Evolutionary conservation across 2,888 invertebrate genomes (phyloP), one percentile per base, ranked within the genome.

Genomic region (Junonia oenone): DNA sequence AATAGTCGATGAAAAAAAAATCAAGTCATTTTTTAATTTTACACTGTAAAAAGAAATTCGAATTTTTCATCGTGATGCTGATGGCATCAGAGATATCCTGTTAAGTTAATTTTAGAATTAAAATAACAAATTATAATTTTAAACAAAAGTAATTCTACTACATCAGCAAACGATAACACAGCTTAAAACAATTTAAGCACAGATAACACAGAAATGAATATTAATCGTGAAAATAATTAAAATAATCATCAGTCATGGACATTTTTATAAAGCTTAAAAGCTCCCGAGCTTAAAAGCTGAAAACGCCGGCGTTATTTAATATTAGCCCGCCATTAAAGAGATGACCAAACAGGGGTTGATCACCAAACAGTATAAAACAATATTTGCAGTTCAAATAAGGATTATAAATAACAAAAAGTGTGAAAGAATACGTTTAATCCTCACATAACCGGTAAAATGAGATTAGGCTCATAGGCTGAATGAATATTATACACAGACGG

Each of bases 331-430:
- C 35, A 43, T 56, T 43, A 56, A 51, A n/a, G 47, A 47, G 51
- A 47, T 45, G 51, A 35, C 35, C 35, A 48, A 37, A 48, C 52
- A 15, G 8, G 31, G 46, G 40, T 37, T 45, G 57, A 40, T 55
- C 56, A 65, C 56, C 67, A 65, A 67, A 66, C 59, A 63, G 60
- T 55, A 62, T 58, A 55, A 63, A 57, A 58, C 63, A 63, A 66
- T 67, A 63, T 66, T 67, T 63, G 65, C 57, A 45, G 51, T 43
- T 52, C 51, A 64, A 63, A 65, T 55, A 63, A 51, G 33, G 55
- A 45, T 58, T 58, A 38, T 17, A 43, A 26, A 43, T 13, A 43
- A 26, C 26, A 43, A 43, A 43, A 43, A 43, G 13, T 26, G 43
- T 43, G 43, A 13, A 26, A 13, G 6, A 6, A 26, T 13, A 26